These are phyloP conservation scores for Forbesichthys papilliferus DNA, from an alignment of 2,113 vertebrate species.

Conservation along the genomic window DNA sequence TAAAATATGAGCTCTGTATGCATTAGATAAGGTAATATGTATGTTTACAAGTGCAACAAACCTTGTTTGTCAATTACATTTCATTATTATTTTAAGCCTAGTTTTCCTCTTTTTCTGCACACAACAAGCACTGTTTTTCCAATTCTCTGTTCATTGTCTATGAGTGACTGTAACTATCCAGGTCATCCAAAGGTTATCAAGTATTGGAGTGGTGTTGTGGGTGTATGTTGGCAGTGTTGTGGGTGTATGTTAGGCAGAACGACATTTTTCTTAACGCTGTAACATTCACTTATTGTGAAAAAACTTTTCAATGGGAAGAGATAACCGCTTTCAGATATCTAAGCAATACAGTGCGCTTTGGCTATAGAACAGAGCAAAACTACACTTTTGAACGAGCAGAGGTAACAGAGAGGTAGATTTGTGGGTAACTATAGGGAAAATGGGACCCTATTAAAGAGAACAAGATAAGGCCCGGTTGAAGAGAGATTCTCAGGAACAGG, in stretches of 20 bases:
- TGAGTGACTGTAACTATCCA: constrained; percentile 47
- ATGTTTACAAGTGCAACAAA: no score
- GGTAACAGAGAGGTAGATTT: neutral
- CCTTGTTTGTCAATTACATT: no score
- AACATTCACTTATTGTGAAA: neutral
- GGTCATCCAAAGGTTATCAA: constrained; percentile 71
- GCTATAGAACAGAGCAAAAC: neutral
- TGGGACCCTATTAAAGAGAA: neutral
- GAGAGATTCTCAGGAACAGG: neutral
- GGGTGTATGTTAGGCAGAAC: neutral
- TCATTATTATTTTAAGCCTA: no score
- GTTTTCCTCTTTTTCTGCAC: neutral
- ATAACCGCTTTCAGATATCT: no score
- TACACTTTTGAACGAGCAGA: neutral
- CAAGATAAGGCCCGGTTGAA: neutral
- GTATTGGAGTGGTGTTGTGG: constrained; percentile 14
- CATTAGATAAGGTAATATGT: no score
- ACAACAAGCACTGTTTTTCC: constrained; percentile 14
- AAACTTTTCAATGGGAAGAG: no score
- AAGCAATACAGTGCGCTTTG: no score
- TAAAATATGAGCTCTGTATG: neutral
- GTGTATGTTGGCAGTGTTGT: neutral
- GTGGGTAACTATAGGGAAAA: neutral
- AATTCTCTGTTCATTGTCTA: constrained; percentile 22
- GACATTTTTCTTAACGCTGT: neutral